These are phyloP conservation scores for Hyla sarda DNA, from an alignment of 2,113 vertebrate species.

Conservation along the genomic window DNA sequence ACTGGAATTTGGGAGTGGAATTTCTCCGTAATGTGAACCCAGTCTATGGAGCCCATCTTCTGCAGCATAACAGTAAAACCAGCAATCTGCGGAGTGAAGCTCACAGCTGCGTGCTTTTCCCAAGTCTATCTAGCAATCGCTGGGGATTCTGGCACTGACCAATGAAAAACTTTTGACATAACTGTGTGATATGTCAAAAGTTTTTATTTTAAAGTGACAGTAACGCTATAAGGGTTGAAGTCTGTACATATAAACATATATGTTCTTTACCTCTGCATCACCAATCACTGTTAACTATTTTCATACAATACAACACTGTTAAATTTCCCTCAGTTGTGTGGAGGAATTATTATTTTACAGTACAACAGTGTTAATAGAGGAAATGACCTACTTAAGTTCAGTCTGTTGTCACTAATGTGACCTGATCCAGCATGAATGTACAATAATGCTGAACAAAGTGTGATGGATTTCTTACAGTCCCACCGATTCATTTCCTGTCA, in stretches of 20 bases:
- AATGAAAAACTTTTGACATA: too few relatives aligned
- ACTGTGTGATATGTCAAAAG: too few relatives aligned
- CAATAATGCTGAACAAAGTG: slow-evolving; percentile 50
- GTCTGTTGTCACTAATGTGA: slow-evolving; percentile 56
- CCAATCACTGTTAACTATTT: neutral
- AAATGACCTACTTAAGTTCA: slow-evolving; percentile 39
- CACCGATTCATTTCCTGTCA: slow-evolving; percentile 70
- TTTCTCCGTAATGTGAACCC: too few relatives aligned
- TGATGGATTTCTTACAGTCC: slow-evolving; percentile 62
- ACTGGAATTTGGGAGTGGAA: too few relatives aligned
- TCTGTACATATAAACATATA: neutral
- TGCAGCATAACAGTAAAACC: too few relatives aligned
- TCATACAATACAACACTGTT: slow-evolving; percentile 49
- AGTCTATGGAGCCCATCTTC: too few relatives aligned
- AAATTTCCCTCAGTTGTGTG: too few relatives aligned
- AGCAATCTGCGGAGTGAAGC: too few relatives aligned
- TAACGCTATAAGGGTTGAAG: neutral
- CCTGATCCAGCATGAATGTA: slow-evolving; percentile 49
- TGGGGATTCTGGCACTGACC: too few relatives aligned
- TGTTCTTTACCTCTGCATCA: neutral
- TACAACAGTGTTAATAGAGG: slow-evolving; percentile 40
- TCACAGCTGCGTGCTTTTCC: too few relatives aligned
- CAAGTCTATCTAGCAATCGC: too few relatives aligned
- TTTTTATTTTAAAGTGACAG: too few relatives aligned
- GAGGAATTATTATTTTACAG: slow-evolving; percentile 6